Percentiles rank a stretch among this genome's conserved stretches.
phyloP scores from a whole-genome alignment of 2,888 invertebrate genomes.

The Mimachlamys varia region DNA sequence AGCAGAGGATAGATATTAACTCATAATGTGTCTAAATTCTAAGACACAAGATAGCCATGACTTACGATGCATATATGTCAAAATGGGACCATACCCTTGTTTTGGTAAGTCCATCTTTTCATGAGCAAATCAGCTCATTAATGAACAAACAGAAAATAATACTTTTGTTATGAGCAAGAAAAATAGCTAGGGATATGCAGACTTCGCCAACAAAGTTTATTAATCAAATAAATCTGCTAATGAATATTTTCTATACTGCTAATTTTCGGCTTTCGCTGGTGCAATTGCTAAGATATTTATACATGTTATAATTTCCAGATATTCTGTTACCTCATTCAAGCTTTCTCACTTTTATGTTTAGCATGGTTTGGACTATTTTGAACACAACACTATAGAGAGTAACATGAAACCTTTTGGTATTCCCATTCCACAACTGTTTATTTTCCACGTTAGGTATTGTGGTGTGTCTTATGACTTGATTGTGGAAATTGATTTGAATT shows the following conservation, averaged over 20 bases:
- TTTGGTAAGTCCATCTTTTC: conserved; percentile 34
- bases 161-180: neutral
- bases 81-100: conserved; percentile 11
- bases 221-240: neutral
- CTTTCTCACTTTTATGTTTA: conserved; percentile 31
- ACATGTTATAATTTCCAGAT: conserved; percentile 30
- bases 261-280: conserved; percentile 36
- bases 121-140: conserved; percentile 17
- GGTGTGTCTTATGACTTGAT: conserved; percentile 46
- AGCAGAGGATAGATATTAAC: neutral
- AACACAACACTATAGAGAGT: conserved; percentile 18
- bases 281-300: conserved; percentile 21
- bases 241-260: conserved; percentile 36
- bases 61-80: neutral
- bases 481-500: conserved; percentile 49
- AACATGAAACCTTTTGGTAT: conserved; percentile 24
- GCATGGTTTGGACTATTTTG: conserved; percentile 38
- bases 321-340: conserved; percentile 16
- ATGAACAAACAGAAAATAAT: neutral
- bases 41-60: neutral
- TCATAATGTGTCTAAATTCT: neutral
- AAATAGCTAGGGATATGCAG: neutral
- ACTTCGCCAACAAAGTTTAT: conserved; percentile 2
- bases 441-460: conserved; percentile 55
- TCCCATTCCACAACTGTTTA: conserved; percentile 56